Evolutionary conservation across 2,113 vertebrate genomes (phyloP), one percentile per base, ranked within the genome.

Genomic region (Ceratotherium simum): DNA sequence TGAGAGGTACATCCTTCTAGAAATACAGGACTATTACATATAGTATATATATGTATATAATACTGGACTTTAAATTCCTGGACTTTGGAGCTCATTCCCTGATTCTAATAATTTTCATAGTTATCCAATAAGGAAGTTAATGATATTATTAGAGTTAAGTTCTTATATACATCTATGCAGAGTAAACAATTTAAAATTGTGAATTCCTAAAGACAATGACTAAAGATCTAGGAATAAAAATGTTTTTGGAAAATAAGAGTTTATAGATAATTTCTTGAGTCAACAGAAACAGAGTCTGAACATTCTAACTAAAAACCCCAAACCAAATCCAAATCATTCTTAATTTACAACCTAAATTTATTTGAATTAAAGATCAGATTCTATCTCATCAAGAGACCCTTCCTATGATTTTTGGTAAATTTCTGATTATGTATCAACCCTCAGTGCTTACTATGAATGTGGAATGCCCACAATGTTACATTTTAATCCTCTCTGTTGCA

Each of bases 341-440:
- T 58, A 62, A n/a, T 51, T 60, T 42, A 56, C 17, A 87, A 51
- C 27, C 58, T 80, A 75, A n/a, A 36, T 79, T 78, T 78, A 60
- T 78, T 54, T 67, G 36, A 93, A 91, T 80, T 69, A n/a, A 84
- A 75, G 12, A 21, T 89, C 33, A 48, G 64, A 75, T 91, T 93
- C 23, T 76, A 0, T 76, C 33, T 95, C 23, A 46, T 78, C n/a
- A 27, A 64, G 31, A 62, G 10, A 75, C 2, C 12, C 27, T 72
- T 54, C 62, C 10, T 21, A 4, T 27, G 8, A 72, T 51, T 51
- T 60, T 46, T 80, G 27, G 25, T 36, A 62, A 93, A n/a, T 75
- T 84, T 78, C 54, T 10, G 1, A 51, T n/a, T 3, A 3, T 7
- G 3, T 73, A 9, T 42, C 33, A 39, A 8, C 5, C 9, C 3